phyloP scores from a whole-genome alignment of 2,888 invertebrate genomes.

The Minunthozetes semirufus region DNA sequence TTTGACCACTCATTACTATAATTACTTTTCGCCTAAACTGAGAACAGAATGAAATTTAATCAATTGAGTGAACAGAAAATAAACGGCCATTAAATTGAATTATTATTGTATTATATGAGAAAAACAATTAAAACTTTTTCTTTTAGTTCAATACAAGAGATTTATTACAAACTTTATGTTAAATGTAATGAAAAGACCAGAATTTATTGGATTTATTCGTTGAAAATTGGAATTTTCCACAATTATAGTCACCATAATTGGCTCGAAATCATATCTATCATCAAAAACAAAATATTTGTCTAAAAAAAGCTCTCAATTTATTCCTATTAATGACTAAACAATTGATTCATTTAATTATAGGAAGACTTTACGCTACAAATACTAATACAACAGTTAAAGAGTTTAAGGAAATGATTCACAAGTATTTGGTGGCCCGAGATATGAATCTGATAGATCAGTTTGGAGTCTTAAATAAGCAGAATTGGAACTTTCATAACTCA shows the following conservation, averaged over 20 bases:
- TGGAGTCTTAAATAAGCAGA: background rate
- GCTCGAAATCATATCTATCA: background rate
- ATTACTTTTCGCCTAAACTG: background rate
- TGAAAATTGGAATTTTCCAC: background rate
- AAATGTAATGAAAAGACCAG: background rate
- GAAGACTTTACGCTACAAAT: background rate
- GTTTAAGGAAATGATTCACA: conserved; percentile 6
- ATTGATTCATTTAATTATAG: background rate
- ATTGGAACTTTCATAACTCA: conserved; percentile 83
- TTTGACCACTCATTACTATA: too few species aligned
- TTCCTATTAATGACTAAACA: background rate
- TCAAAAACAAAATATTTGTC: background rate
- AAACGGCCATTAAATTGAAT: background rate
- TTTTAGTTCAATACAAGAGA: background rate
- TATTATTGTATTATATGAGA: background rate
- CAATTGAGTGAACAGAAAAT: background rate
- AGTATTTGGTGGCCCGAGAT: conserved; percentile 21
- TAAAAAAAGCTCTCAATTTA: background rate
- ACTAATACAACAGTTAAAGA: background rate
- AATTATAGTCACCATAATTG: background rate
- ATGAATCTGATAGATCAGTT: conserved; percentile 25
- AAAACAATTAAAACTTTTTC: background rate
- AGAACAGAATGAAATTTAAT: background rate
- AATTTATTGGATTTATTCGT: too few species aligned
- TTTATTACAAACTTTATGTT: background rate